Percentiles rank a stretch among this genome's conserved stretches.
Evolutionary conservation across 1,140 invertebrate species (phyloP).

Genomic region (Vanessa atalanta): DNA sequence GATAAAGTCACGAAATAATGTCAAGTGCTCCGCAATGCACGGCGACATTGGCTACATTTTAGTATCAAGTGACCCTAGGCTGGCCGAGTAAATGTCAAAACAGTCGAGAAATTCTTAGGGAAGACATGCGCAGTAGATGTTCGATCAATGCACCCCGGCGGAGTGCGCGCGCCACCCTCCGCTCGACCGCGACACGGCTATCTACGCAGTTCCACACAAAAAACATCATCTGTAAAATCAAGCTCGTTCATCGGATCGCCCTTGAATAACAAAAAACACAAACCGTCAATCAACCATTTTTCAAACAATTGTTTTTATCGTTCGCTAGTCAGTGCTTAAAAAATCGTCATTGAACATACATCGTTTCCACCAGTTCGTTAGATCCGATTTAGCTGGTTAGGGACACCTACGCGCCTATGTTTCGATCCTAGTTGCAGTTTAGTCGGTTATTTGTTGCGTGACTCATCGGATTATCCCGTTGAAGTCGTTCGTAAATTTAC

Average conservation of each 20-base stretch:
- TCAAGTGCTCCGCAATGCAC: constrained; percentile 44
- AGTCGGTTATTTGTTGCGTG: constrained; percentile 58
- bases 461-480: constrained; percentile 73
- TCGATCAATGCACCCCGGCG: constrained; percentile 73
- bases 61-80: constrained; percentile 45
- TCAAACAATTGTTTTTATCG: constrained; percentile 49
- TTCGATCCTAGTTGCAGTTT: constrained; percentile 44
- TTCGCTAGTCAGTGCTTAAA: constrained; percentile 42
- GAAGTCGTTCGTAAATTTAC: constrained; percentile 54
- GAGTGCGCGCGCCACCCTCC: constrained; percentile 72
- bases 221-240: constrained; percentile 61
- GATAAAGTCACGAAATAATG: constrained; percentile 41
- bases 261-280: constrained; percentile 58
- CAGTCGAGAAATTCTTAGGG: constrained; percentile 56
- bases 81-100: constrained; percentile 68
- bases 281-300: constrained; percentile 31
- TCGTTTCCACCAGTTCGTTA: constrained; percentile 43
- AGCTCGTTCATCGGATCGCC: constrained; percentile 58
- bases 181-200: constrained; percentile 49
- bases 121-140: constrained; percentile 67
- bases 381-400: constrained; percentile 54
- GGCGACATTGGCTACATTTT: constrained; percentile 38
- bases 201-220: constrained; percentile 75
- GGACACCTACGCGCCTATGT: constrained; percentile 58
- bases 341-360: constrained; percentile 44